A percentile compares a stretch with the other conserved stretches of the same genome.
Evolutionary conservation across 2,888 invertebrate genomes (phyloP).

Genomic region (Eubasilissa splendida): DNA sequence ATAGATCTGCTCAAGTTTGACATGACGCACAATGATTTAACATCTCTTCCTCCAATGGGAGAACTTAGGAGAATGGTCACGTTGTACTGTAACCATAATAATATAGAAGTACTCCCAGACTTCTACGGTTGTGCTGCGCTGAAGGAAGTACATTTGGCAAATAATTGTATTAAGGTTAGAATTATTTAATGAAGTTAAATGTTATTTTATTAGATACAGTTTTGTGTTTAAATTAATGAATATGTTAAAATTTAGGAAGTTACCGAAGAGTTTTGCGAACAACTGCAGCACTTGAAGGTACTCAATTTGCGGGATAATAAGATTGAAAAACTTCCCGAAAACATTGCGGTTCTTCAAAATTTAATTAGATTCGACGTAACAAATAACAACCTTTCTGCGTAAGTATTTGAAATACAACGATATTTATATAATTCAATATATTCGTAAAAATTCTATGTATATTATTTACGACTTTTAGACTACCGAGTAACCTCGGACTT

Average conservation of each 20-base stretch:
- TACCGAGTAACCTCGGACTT: constrained; percentile 69
- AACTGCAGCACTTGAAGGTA: constrained; percentile 80
- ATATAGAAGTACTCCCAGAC: constrained; percentile 82
- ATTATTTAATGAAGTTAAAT: neutral
- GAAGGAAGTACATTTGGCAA: constrained; percentile 87
- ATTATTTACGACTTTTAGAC: constrained; percentile 72
- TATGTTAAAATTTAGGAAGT: constrained; percentile 73
- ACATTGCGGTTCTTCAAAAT: constrained; percentile 82
- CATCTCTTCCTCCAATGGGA: constrained; percentile 78
- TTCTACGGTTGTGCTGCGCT: constrained; percentile 83
- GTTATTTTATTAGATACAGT: neutral
- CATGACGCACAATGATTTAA: constrained; percentile 81
- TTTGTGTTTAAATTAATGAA: neutral
- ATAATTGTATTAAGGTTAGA: constrained; percentile 83
- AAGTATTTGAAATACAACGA: constrained; percentile 54
- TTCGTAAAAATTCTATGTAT: neutral
- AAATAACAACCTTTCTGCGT: constrained; percentile 79
- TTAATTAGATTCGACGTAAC: constrained; percentile 88
- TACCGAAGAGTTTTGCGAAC: constrained; percentile 80
- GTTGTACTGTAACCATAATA: constrained; percentile 87
- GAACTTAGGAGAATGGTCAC: constrained; percentile 83
- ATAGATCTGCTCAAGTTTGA: constrained; percentile 81
- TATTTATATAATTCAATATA: too few relatives aligned
- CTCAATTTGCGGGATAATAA: constrained; percentile 89
- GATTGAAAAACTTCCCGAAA: constrained; percentile 83